Evolutionary conservation across 2,888 invertebrate species (phyloP).

Genomic region (Ochropacha duplaris): DNA sequence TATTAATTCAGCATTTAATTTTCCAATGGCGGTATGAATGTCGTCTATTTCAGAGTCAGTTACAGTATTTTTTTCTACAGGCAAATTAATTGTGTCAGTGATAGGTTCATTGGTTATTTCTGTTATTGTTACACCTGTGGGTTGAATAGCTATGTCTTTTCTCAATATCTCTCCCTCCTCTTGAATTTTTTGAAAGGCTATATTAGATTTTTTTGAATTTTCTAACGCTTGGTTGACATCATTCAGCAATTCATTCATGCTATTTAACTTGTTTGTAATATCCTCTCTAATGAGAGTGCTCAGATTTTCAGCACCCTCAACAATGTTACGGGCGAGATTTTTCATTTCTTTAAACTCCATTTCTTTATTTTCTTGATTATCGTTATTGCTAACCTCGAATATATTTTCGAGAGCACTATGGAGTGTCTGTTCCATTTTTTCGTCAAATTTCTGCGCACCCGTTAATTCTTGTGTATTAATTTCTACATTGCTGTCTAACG

Average conservation of each 20-base stretch:
- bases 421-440: slow-evolving; percentile 58
- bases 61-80: slow-evolving; percentile 25
- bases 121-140: slow-evolving; percentile 9
- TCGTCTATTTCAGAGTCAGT: slow-evolving; percentile 61
- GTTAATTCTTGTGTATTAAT: slow-evolving; percentile 6
- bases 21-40: slow-evolving; percentile 64
- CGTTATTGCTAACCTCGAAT: slow-evolving; percentile 47
- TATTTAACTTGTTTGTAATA: slow-evolving; percentile 75
- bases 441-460: slow-evolving; percentile 43
- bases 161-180: slow-evolving; percentile 45
- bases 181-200: slow-evolving; percentile 64
- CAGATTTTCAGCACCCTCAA: slow-evolving; percentile 72
- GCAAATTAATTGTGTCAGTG: slow-evolving; percentile 5
- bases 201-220: slow-evolving; percentile 67
- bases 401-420: slow-evolving; percentile 57
- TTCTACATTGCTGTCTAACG: neutral
- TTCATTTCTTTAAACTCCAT: slow-evolving; percentile 71
- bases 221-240: slow-evolving; percentile 74
- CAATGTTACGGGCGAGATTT: slow-evolving; percentile 64
- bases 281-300: slow-evolving; percentile 73
- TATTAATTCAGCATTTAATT: slow-evolving; percentile 63
- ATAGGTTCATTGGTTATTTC: slow-evolving; percentile 19
- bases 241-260: slow-evolving; percentile 73
- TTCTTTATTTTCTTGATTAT: slow-evolving; percentile 54
- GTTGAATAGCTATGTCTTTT: slow-evolving; percentile 21